Evolutionary conservation across 1,140 invertebrate genomes (phyloP), one percentile per base, ranked within the genome.

Genomic region (Drosophila bifasciata): DNA sequence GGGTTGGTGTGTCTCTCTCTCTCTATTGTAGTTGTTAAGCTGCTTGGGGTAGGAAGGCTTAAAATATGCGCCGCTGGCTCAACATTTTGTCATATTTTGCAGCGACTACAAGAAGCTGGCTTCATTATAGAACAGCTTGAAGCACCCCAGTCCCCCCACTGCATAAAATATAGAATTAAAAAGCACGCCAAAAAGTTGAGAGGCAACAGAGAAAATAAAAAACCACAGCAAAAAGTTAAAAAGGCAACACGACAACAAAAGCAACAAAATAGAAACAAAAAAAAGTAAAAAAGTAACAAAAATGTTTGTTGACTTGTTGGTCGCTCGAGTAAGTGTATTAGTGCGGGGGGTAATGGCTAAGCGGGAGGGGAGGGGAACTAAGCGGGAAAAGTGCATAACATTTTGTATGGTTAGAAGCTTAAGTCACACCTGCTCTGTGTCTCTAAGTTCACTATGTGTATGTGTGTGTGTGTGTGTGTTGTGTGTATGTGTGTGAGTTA

Each of bases 21-120:
- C 17, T 17, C 13, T 19, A 3, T 44, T 15, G 40, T 19, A 48
- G n/a, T 49, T 55, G 50, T 52, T 55, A 76, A 76, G 49, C 55
- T 61, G 62, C 11, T 36, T 36, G 32, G 46, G n/a, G 16, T n/a
- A 58, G 49, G 25, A 80, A 66, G 59, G 77, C 64, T 75, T 62
- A 56, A 79, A 77, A 76, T 79, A 64, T 79, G 66, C 71, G 59
- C 77, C 68, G 68, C 57, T 59, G 50, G 75, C 76, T 55, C 46
- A 79, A 76, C 71, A 79, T 79, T 79, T 79, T 79, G 77, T 79
- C 77, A 79, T 79, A 80, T 73, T 76, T 81, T 68, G 32, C 61
- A 81, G 77, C 68, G 58, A 53, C 67, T 56, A 49, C 58, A 80
- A 72, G 66, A 80, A 67, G 61, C 72, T 76, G 62, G 60, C 72